Conservation (phyloP, 1,140 invertebrate species). For the Glomeris maerens region DNA sequence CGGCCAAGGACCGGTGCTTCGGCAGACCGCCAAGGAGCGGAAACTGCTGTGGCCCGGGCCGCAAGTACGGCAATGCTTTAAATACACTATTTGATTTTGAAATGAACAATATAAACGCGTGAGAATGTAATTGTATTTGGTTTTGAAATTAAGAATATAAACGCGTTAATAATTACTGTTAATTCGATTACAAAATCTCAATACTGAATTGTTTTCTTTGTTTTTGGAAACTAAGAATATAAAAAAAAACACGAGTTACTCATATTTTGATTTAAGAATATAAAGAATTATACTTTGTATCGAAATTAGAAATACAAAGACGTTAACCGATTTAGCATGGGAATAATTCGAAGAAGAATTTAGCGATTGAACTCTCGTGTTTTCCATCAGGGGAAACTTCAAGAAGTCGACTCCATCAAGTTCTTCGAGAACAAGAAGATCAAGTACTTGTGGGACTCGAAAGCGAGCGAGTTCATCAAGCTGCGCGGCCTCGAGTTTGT, state of each 20-base stretch:
- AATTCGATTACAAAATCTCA: too few relatives aligned
- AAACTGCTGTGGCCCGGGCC: not conserved
- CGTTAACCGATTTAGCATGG: not conserved
- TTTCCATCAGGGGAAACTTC: slow-evolving; percentile 13
- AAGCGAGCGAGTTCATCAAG: slow-evolving; percentile 46
- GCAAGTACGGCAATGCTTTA: too few relatives aligned
- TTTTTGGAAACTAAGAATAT: not conserved
- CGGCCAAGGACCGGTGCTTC: not conserved
- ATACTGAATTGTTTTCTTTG: too few relatives aligned
- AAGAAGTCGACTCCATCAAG: slow-evolving; percentile 43
- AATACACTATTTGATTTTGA: too few relatives aligned
- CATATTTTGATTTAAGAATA: not conserved
- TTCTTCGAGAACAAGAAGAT: slow-evolving; percentile 63
- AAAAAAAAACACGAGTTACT: not conserved
- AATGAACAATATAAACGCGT: too few relatives aligned
- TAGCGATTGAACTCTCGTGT: not conserved
- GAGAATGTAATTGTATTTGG: too few relatives aligned
- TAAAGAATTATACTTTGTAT: too few relatives aligned
- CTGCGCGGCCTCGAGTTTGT: slow-evolving; percentile 54
- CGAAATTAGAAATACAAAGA: not conserved
- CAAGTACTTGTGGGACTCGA: slow-evolving; percentile 54
- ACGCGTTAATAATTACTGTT: too few relatives aligned
- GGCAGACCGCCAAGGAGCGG: not conserved
- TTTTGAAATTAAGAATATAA: too few relatives aligned
- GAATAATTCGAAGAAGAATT: not conserved